A percentile compares a stretch with the other conserved stretches of the same genome.
phyloP scores from a whole-genome alignment of 2,888 invertebrate species.

The Eretmocerus hayati region DNA sequence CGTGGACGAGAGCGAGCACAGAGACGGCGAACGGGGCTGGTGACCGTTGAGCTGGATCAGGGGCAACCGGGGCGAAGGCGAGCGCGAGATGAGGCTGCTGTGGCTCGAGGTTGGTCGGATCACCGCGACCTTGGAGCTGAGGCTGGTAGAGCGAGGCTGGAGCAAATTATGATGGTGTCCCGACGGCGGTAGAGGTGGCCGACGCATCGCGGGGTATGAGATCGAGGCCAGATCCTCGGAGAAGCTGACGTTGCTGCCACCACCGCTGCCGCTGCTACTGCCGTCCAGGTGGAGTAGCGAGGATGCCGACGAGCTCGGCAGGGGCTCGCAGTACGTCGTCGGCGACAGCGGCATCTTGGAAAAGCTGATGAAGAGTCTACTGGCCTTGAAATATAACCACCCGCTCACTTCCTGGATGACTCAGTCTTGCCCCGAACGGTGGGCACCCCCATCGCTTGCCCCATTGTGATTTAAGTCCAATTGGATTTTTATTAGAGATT shows the following conservation, averaged over 20 bases:
- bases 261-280: not conserved
- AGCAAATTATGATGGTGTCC: no score
- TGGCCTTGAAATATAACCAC: no score
- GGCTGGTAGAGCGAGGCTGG: conserved; percentile 10
- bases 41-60: no score
- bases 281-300: conserved; percentile 22
- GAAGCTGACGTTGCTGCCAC: conserved; percentile 3
- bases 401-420: no score
- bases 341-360: conserved; percentile 33
- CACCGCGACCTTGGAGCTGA: conserved; percentile 15
- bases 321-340: conserved; percentile 27
- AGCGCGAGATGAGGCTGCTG: conserved; percentile 26
- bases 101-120: conserved; percentile 19
- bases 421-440: no score
- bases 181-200: conserved; percentile 17
- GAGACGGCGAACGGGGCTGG: conserved; percentile 47
- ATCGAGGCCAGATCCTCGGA: conserved; percentile 9
- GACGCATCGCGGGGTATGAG: conserved; percentile 1
- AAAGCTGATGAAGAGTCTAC: no score
- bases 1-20: not conserved
- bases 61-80: conserved; percentile 19
- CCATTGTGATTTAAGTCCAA: no score
- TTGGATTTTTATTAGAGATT: no score
- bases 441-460: no score
- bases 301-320: conserved; percentile 25